Evolutionary conservation across 2,888 invertebrate species (phyloP).

Genomic region (Cacoxenus indagator): DNA sequence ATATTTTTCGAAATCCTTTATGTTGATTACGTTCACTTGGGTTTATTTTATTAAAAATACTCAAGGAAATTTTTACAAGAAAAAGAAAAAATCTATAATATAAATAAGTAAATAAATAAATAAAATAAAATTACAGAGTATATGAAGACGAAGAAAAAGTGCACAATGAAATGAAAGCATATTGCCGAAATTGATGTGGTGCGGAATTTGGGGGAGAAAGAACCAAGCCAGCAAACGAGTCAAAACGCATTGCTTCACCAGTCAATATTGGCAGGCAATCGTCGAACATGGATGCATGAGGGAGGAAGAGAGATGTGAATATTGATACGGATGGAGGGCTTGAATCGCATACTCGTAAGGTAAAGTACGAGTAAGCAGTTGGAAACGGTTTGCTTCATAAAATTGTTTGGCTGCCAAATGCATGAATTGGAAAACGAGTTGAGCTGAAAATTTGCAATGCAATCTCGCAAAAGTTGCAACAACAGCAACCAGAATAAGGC

Average conservation of each 20-base stretch:
- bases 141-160: not conserved
- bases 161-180: conserved; percentile 11
- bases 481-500: conserved; percentile 13
- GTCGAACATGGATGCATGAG: too few species aligned
- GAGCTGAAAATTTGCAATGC: conserved; percentile 60
- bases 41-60: conserved; percentile 68
- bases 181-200: not conserved
- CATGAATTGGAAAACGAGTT: conserved; percentile 44
- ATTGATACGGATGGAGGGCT: not conserved
- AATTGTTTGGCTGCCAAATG: conserved; percentile 60
- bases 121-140: not conserved
- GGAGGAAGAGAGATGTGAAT: too few species aligned
- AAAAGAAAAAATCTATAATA: conserved; percentile 9
- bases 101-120: not conserved
- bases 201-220: too few species aligned
- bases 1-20: conserved; percentile 62
- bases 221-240: too few species aligned
- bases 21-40: conserved; percentile 67
- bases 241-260: conserved; percentile 26
- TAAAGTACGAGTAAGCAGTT: not conserved
- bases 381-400: conserved; percentile 37
- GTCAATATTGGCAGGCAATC: conserved; percentile 64
- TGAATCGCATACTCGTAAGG: not conserved
- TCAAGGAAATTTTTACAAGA: conserved; percentile 12
- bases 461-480: conserved; percentile 40